A percentile compares a stretch with the other conserved stretches of the same genome.
Conservation (phyloP, 2,797 vertebrate genomes). For the Sebastes itinus region DNA sequence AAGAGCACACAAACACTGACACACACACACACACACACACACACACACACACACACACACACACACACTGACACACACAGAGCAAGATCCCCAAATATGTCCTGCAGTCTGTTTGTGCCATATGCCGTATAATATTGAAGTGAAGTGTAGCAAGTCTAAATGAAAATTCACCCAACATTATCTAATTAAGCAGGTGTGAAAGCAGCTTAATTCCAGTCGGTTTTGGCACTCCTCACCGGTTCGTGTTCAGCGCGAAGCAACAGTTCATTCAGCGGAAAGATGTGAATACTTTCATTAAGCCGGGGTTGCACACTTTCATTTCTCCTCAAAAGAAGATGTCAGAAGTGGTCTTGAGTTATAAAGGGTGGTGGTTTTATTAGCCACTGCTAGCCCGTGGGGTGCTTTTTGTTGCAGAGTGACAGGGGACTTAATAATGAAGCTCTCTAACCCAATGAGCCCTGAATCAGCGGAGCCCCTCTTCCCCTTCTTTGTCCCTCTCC, state of each 20-base stretch:
- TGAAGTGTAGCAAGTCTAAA: slow-evolving; percentile 64
- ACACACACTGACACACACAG: not conserved
- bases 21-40: not conserved
- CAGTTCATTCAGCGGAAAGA: slow-evolving; percentile 36
- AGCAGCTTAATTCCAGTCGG: slow-evolving; percentile 55
- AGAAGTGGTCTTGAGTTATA: slow-evolving; percentile 51
- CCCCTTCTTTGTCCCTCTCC: slow-evolving; percentile 62
- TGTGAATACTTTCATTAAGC: slow-evolving; percentile 27
- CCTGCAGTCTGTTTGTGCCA: slow-evolving; percentile 68
- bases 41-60: not conserved
- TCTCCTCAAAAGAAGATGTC: slow-evolving; percentile 58
- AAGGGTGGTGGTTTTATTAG: slow-evolving; percentile 70
- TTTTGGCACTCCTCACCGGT: slow-evolving; percentile 30
- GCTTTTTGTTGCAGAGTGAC: slow-evolving; percentile 73
- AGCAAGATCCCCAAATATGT: slow-evolving; percentile 59
- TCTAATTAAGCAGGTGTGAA: slow-evolving; percentile 77
- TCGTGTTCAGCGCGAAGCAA: slow-evolving; percentile 25
- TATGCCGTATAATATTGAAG: slow-evolving; percentile 61
- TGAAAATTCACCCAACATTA: slow-evolving; percentile 65
- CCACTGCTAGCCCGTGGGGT: slow-evolving; percentile 53
- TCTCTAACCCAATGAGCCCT: slow-evolving; percentile 65
- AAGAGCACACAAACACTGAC: not conserved
- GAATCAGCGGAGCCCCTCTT: slow-evolving; percentile 69
- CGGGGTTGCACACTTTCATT: slow-evolving; percentile 27
- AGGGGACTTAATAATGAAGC: slow-evolving; percentile 73